These are phyloP conservation scores for Galerucella pusilla DNA, from an alignment of 2,888 invertebrate genomes.

Conservation along the genomic window DNA sequence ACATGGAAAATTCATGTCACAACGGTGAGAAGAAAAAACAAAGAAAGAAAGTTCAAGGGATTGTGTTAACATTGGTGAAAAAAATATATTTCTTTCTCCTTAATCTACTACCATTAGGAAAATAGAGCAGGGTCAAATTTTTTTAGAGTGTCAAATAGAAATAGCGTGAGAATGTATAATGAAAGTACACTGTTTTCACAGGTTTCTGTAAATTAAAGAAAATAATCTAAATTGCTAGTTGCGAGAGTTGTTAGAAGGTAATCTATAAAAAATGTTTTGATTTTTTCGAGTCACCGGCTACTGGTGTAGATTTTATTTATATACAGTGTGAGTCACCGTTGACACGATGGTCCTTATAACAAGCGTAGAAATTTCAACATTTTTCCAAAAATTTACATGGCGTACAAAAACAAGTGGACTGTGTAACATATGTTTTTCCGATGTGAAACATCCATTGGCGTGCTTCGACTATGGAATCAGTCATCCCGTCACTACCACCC, in stretches of 20 bases:
- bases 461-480: too few species aligned
- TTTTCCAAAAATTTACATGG: too few species aligned
- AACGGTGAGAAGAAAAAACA: constrained; percentile 4
- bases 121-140: constrained; percentile 2
- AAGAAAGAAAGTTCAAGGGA: background rate
- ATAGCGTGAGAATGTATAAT: background rate
- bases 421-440: too few species aligned
- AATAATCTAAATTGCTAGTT: background rate
- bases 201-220: background rate
- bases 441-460: too few species aligned
- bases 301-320: background rate
- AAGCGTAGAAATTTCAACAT: too few species aligned
- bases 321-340: background rate
- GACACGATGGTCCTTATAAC: too few species aligned
- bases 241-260: background rate
- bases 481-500: too few species aligned
- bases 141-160: background rate
- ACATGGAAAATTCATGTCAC: constrained; percentile 33
- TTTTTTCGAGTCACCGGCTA: background rate
- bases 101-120: background rate
- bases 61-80: constrained; percentile 3
- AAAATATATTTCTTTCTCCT: background rate
- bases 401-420: too few species aligned
- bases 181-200: background rate
- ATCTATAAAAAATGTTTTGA: background rate